Conservation (phyloP, 2,797 vertebrate species). For the Huso huso region DNA sequence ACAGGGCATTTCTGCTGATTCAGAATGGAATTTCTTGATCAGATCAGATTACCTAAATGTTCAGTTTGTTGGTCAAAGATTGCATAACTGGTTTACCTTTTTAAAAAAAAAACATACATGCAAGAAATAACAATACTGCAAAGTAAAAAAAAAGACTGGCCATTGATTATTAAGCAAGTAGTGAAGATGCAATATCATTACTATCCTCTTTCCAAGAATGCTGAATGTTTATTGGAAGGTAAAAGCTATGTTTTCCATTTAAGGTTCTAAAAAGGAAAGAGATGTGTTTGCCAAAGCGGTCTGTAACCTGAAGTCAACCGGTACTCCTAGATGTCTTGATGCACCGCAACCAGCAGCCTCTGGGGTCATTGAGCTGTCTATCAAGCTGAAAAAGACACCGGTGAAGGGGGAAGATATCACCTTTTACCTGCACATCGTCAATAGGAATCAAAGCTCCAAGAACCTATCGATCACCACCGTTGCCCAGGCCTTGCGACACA, state of each 20-base stretch:
- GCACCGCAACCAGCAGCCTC: conserved; percentile 19
- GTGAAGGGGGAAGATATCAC: conserved; percentile 43
- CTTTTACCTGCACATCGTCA: conserved; percentile 46
- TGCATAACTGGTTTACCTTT: too few relatives aligned
- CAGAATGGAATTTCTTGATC: too few relatives aligned
- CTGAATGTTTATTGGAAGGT: too few relatives aligned
- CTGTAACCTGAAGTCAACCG: conserved; percentile 11
- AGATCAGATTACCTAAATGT: too few relatives aligned
- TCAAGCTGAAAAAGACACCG: conserved; percentile 36
- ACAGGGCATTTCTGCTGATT: not conserved
- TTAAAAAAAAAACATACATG: too few relatives aligned
- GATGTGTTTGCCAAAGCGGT: conserved; percentile 36
- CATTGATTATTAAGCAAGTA: too few relatives aligned
- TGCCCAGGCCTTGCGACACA: conserved; percentile 56
- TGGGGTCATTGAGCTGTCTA: conserved; percentile 25
- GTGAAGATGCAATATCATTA: too few relatives aligned
- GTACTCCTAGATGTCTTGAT: conserved; percentile 5
- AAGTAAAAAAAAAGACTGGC: too few relatives aligned
- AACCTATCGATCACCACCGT: conserved; percentile 39
- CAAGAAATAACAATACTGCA: too few relatives aligned
- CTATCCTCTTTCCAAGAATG: too few relatives aligned
- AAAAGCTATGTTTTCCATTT: not conserved
- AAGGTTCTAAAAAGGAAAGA: conserved; percentile 61
- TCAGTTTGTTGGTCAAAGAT: not conserved
- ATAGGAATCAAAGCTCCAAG: conserved; percentile 28